Evolutionary conservation across 2,888 invertebrate species (phyloP).

Genomic region (Meloe dianella): DNA sequence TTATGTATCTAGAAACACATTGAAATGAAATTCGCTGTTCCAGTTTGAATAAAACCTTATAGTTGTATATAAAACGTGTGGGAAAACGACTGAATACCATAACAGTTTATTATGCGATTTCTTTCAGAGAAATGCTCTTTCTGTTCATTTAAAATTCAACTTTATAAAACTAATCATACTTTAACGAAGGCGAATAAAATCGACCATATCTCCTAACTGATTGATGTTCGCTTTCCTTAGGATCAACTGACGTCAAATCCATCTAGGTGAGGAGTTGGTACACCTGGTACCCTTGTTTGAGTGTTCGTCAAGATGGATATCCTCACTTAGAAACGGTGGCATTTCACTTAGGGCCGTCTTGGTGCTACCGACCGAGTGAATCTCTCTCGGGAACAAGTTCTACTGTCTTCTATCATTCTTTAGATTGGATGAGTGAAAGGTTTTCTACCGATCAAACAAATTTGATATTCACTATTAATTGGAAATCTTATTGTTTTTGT

Average conservation of each 20-base stretch:
- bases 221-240: slow-evolving; percentile 30
- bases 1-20: slow-evolving; percentile 32
- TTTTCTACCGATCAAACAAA: not conserved
- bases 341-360: slow-evolving; percentile 35
- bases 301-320: slow-evolving; percentile 35
- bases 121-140: not conserved
- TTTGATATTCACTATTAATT: not conserved
- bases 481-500: not conserved
- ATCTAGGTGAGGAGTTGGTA: slow-evolving; percentile 31
- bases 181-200: not conserved
- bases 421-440: not conserved
- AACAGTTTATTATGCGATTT: not conserved
- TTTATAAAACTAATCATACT: not conserved
- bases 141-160: not conserved
- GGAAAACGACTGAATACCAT: slow-evolving; percentile 7
- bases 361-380: slow-evolving; percentile 1
- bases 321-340: slow-evolving; percentile 39
- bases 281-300: slow-evolving; percentile 34
- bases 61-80: slow-evolving; percentile 31
- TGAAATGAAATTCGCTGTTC: slow-evolving; percentile 30
- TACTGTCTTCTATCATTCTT: not conserved
- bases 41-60: slow-evolving; percentile 33
- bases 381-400: slow-evolving; percentile 7
- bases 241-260: slow-evolving; percentile 35
- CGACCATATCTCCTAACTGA: slow-evolving; percentile 17